Evolutionary conservation across 2,888 invertebrate genomes (phyloP).

Genomic region (Idaea aversata): DNA sequence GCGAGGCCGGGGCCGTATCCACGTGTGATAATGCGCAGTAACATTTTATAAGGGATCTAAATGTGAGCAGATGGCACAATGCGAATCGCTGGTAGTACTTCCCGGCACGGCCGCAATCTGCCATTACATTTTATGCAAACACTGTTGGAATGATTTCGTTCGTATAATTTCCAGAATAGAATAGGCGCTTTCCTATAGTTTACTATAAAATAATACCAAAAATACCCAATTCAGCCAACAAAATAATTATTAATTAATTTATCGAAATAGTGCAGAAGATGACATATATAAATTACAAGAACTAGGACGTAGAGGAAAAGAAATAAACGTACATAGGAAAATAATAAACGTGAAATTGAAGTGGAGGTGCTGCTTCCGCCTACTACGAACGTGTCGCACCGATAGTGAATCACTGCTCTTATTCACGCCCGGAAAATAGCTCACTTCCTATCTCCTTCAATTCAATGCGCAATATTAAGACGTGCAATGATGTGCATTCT

Average conservation of each 20-base stretch:
- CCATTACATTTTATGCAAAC: conserved; percentile 77
- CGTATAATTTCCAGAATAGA: conserved; percentile 54
- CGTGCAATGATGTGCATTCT: background rate
- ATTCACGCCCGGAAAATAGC: conserved; percentile 25
- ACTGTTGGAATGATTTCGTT: conserved; percentile 63
- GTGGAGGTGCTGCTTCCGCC: conserved; percentile 18
- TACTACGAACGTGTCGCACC: conserved; percentile 12
- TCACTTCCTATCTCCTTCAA: conserved; percentile 20
- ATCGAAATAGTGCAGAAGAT: no score
- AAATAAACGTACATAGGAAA: conserved; percentile 14
- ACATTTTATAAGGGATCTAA: conserved; percentile 79
- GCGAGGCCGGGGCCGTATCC: conserved; percentile 62
- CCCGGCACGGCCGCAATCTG: conserved; percentile 70
- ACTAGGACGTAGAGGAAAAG: no score
- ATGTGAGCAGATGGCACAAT: conserved; percentile 77
- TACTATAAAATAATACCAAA: conserved; percentile 10
- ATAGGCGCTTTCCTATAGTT: conserved; percentile 20
- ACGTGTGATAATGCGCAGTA: conserved; percentile 77
- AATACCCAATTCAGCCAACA: conserved; percentile 5
- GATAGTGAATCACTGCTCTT: conserved; percentile 22
- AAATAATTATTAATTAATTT: background rate
- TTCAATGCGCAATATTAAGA: background rate
- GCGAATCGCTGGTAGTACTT: conserved; percentile 67
- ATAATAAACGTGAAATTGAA: conserved; percentile 14
- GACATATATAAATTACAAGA: no score